These are phyloP conservation scores for Penelope pileata DNA, from an alignment of 2,113 vertebrate species.

Conservation along the genomic window DNA sequence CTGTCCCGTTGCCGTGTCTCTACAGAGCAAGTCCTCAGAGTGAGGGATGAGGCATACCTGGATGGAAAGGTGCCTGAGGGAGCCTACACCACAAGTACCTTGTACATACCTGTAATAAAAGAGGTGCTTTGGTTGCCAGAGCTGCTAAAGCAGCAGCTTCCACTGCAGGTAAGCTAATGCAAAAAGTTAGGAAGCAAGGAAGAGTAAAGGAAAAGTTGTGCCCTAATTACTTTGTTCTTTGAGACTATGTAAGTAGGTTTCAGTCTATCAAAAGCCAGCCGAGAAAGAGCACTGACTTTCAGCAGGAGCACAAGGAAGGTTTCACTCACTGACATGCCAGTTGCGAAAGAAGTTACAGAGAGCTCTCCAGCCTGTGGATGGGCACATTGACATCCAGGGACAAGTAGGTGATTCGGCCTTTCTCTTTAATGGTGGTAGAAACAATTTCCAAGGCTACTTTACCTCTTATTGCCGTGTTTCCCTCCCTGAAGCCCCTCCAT, in stretches of 20 bases:
- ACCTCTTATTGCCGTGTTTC: neutral
- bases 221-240: neutral
- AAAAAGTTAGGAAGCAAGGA: neutral
- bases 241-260: neutral
- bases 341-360: neutral
- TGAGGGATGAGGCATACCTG: neutral
- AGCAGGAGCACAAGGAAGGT: neutral
- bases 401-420: neutral
- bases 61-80: neutral
- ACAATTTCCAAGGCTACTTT: neutral
- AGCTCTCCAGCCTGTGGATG: neutral
- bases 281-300: neutral
- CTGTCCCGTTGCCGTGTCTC: neutral
- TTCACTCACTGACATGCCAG: neutral
- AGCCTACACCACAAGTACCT: neutral
- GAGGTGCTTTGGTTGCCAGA: neutral
- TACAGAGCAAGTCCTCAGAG: neutral
- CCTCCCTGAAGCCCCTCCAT: neutral
- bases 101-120: neutral
- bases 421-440: neutral
- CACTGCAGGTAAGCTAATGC: neutral
- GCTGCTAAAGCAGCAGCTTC: neutral
- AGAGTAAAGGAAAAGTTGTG: neutral
- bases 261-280: neutral
- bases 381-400: neutral